Conservation (phyloP, 2,113 vertebrate species). For the Lamprotornis superbus region DNA sequence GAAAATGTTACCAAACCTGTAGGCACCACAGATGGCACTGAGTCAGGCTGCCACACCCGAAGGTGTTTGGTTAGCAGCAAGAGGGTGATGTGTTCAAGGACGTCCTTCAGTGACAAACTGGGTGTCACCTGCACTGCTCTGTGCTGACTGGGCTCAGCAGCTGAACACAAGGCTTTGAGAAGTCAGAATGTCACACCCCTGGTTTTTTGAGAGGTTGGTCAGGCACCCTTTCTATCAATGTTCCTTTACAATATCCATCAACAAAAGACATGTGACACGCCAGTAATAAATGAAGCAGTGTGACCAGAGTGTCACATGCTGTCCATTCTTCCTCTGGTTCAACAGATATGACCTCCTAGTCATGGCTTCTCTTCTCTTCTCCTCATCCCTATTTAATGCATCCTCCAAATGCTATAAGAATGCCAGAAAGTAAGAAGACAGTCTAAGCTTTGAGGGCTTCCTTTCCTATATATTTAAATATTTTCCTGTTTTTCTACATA, state of each 20-base stretch:
- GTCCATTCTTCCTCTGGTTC: not conserved
- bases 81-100: not conserved
- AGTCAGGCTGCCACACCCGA: not conserved
- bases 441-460: not conserved
- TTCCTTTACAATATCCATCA: not conserved
- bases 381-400: not conserved
- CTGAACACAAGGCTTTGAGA: not conserved
- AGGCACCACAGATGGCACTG: not conserved
- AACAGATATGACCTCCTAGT: not conserved
- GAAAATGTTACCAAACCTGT: slow-evolving; percentile 58
- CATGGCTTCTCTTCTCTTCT: not conserved
- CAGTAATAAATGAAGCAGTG: not conserved
- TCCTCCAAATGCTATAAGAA: not conserved
- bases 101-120: not conserved
- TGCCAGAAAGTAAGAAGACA: not conserved
- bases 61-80: not conserved
- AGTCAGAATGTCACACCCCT: not conserved
- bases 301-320: not conserved
- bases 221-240: not conserved
- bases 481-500: not conserved
- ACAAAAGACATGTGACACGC: fast-evolving
- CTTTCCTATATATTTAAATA: not conserved
- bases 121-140: not conserved
- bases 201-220: not conserved
- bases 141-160: not conserved